Base-by-base conservation (phyloP, 1,140 invertebrate genomes). In the Eufriesea mexicana region DNA sequence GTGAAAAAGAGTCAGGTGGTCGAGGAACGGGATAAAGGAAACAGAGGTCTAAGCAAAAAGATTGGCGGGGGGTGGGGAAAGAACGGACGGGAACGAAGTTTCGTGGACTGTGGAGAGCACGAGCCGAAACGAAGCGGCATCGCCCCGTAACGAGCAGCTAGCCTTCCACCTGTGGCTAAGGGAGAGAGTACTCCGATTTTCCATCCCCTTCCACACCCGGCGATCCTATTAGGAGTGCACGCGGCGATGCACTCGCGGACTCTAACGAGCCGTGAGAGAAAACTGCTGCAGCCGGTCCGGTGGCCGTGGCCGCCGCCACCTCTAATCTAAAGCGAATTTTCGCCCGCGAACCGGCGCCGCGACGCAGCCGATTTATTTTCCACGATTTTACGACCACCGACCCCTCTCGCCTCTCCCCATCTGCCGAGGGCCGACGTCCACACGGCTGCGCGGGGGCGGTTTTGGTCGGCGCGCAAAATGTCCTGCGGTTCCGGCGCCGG, bases 291-390 rank as follows among this genome's bases (percentile, higher is more conserved):
- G 71, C 57, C 57, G 14, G 79, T 51, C 55, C 66, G 70, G 35
- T 78, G 77, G 47, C 28, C 51, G 45, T 66, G 45, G 45, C 66
- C 35, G 62, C 42, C 42, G 70, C 55, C 70, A 49, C 20, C 70
- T 88, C 82, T 89, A 89, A 90, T 90, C 84, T 81, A 88, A 90
- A 90, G 89, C 88, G 89, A 90, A 90, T 90, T 88, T 90, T 54
- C 51, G 10, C 35, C 51, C 51, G 16, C 12, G 47, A 49, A 7
- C 47, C 78, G 74, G 79, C 51, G 71, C 79, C 73, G 54, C 51
- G 51, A 73, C 85, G 42, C 62, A 42, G 57, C 20, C 86, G 76
- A 89, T 89, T 89, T 89, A 89, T 89, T 83, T 77, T 68, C 54
- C 83, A 66, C 78, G 83, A 82, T 87, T 88, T 87, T 84, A 77